Conservation (phyloP, 2,797 vertebrate species). For the Champsocephalus esox region DNA sequence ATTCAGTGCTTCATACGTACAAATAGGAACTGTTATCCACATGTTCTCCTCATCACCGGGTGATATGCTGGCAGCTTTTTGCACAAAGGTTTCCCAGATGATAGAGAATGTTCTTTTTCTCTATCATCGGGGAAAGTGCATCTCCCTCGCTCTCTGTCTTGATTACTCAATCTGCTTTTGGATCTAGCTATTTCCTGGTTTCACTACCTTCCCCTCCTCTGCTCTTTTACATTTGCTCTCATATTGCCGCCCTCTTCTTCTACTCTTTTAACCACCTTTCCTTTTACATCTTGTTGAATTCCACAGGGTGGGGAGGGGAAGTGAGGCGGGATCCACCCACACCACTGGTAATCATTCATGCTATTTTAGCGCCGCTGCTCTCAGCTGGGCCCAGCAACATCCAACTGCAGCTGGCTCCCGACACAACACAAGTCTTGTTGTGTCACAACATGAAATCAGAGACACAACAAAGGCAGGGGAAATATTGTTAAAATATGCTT, state of each 20-base stretch:
- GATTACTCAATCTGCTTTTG: constrained; percentile 73
- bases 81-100: not conserved
- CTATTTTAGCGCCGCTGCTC: constrained; percentile 70
- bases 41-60: not conserved
- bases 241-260: constrained; percentile 38
- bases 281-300: constrained; percentile 76
- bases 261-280: constrained; percentile 64
- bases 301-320: constrained; percentile 69
- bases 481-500: constrained; percentile 44
- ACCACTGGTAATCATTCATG: constrained; percentile 71
- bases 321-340: constrained; percentile 71
- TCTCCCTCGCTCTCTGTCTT: constrained; percentile 52
- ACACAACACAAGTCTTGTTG: constrained; percentile 39
- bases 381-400: constrained; percentile 60
- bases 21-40: constrained; percentile 5
- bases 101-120: constrained; percentile 19
- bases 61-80: not conserved
- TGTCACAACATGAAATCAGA: constrained; percentile 38
- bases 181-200: constrained; percentile 72
- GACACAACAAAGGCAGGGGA: constrained; percentile 37
- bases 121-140: constrained; percentile 46
- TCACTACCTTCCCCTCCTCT: constrained; percentile 26
- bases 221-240: constrained; percentile 43
- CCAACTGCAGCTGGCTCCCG: constrained; percentile 55
- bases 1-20: not conserved